Conservation (phyloP, 1,140 invertebrate species). For the Drosophila nannoptera region DNA sequence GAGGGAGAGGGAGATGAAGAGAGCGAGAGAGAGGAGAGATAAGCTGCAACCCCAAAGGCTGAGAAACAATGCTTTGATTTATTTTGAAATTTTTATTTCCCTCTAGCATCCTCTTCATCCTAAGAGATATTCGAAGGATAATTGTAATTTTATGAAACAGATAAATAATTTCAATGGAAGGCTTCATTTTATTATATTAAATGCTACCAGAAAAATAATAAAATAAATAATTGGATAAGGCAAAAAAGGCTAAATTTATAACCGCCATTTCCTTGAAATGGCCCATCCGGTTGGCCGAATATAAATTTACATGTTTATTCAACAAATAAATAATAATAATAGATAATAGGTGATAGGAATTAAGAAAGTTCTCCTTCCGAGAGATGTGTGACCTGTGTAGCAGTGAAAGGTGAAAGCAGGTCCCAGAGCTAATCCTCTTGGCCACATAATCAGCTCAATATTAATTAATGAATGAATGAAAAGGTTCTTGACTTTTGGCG, state of each 20-base stretch:
- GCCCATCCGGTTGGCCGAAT: too few species aligned
- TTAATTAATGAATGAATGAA: constrained; percentile 64
- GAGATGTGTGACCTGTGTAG: too few species aligned
- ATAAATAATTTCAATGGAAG: too few species aligned
- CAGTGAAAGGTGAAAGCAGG: constrained; percentile 17
- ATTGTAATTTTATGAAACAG: neutral
- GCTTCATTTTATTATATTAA: too few species aligned
- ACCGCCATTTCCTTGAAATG: too few species aligned
- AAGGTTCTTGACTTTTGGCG: constrained; percentile 50
- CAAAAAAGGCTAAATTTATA: too few species aligned
- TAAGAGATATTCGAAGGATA: neutral
- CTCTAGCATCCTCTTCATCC: neutral
- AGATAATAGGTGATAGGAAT: constrained; percentile 51
- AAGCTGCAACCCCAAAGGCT: neutral
- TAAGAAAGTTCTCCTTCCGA: constrained; percentile 58
- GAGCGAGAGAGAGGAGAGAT: neutral
- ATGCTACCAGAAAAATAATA: neutral
- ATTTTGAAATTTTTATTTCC: constrained; percentile 6
- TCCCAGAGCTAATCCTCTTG: constrained; percentile 2
- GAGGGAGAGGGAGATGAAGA: too few species aligned
- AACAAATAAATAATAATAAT: constrained; percentile 20
- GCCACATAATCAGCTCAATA: constrained; percentile 62
- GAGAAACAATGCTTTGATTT: constrained; percentile 18
- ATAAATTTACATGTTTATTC: constrained; percentile 42
- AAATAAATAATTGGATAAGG: too few species aligned